Evolutionary conservation across 2,113 vertebrate species (phyloP), one percentile per base, ranked within the genome.

Genomic region (Xiphorhynchus elegans): DNA sequence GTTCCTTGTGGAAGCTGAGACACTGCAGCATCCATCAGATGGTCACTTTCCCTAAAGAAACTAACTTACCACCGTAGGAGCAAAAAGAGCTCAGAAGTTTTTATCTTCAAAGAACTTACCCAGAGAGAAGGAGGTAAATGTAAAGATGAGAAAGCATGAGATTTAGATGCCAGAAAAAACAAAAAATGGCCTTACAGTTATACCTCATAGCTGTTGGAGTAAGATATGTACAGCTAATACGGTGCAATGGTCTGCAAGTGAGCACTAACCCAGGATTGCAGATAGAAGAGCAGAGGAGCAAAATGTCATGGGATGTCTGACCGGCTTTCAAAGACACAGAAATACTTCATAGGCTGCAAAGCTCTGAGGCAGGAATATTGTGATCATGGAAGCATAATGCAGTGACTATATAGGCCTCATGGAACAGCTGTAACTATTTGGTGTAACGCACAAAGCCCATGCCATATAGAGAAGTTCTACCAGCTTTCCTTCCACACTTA

Each of bases 201-300:
- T 15, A 23, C 1, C 1, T 62, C 52, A 31, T 12, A 66, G 11
- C 11, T 47, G 6, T 72, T 62, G 19, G n/a, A 37, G 17, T 92
- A 64, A 46, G n/a, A 69, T 0, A 0, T 1, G 0, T 53, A 33
- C 17, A 64, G 24, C 1, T 17, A n/a, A 52, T 13, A 17, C 20
- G 31, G 73, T n/a, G 15, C 4, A 64, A 72, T 37, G 18, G 3
- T 31, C 28, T 94, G 23, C 6, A 52, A 7, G 11, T 66, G 70
- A 69, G 25, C 40, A 83, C 25, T 11, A 64, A 76, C 6, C 21
- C n/a, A 56, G 37, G 63, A 53, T 2, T 64, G 8, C 74, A 64
- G 35, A 2, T 72, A 76, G 58, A 91, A 67, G 14, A 39, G 14
- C 44, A 91, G 52, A 72, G 69, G 53, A 82, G 47, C 12, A 44